Base-by-base conservation (phyloP, 2,888 invertebrate species). In the Zaprionus lineosus region DNA sequence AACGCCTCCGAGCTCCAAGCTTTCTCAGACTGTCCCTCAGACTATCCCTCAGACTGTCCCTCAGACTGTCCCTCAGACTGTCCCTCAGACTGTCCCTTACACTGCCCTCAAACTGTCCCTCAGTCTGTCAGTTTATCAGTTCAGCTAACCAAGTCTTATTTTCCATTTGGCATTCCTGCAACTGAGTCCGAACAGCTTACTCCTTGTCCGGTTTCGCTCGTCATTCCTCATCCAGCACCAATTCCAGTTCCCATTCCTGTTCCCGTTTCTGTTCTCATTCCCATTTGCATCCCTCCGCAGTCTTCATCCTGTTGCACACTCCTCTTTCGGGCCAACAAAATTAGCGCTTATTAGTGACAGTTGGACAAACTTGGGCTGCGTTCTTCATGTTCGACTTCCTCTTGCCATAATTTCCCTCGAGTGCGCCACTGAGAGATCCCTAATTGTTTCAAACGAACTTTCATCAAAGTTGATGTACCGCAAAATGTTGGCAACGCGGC, bases 271-370 rank as follows among this genome's bases (percentile, higher is more conserved):
- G 21, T 7, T 5, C 21, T 21, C 21, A 21, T 21, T 7, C 21
- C n/a, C n/a, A n/a, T n/a, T n/a, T n/a, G n/a, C n/a, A n/a, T 21
- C 4, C 21, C 7, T 3, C 21, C 21, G 7, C 21, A 21, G 6
- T 2, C 24, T 4, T 8, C 12, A 3, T 4, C 28, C 15, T 15
- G n/a, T 11, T 44, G 14, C 37, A 40, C 19, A 12, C 19, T 52
- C 26, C 50, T 40, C 53, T 58, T 58, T 57, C 57, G 56, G 62
- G 63, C 81, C 79, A 81, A 81, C 83, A 71, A 79, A 81, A 81
- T 81, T 81, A 81, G 77, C 74, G 81, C 83, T 77, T 79, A 77
- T 81, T 81, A 81, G 83, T 77, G 82, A 74, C 77, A 77, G 76
- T 77, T 77, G 77, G 79, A 50, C 74, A 75, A 81, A 78, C 75